Conservation (phyloP, 2,113 vertebrate genomes). For the Anoplopoma fimbria region DNA sequence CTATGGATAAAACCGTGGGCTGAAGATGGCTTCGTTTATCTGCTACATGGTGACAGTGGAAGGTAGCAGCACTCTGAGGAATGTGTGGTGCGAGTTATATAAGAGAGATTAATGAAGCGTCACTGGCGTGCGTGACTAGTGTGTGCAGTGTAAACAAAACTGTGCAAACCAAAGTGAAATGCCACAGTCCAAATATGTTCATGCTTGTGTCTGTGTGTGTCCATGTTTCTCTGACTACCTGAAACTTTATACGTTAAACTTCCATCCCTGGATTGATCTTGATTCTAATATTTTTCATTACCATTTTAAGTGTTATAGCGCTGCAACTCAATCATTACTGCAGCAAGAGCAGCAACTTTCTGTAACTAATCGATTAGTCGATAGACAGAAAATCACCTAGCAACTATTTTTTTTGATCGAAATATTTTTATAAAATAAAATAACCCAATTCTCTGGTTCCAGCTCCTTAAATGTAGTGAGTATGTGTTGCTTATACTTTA, state of each 20-base stretch:
- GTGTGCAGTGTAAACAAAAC: conserved; percentile 52
- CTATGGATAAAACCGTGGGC: not conserved
- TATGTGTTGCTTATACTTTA: not conserved
- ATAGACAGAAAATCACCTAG: not conserved
- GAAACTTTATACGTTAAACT: not conserved
- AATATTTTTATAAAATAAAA: too few species aligned
- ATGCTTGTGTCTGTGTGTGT: not conserved
- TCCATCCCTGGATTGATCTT: not conserved
- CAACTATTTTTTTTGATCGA: too few species aligned
- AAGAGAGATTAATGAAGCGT: conserved; percentile 66
- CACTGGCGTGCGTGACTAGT: not conserved
- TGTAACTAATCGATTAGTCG: not conserved
- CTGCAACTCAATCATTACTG: not conserved
- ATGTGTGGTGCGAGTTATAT: conserved; percentile 63
- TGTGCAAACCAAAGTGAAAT: conserved; percentile 59
- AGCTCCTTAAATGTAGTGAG: not conserved
- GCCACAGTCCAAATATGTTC: conserved; percentile 39
- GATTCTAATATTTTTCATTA: not conserved
- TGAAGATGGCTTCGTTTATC: conserved; percentile 9
- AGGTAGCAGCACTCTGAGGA: conserved; percentile 64
- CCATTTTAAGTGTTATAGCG: not conserved
- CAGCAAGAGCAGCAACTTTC: too few species aligned
- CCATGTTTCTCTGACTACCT: not conserved
- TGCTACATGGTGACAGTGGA: conserved; percentile 46
- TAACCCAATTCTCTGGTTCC: not conserved